Evolutionary conservation across 2,888 invertebrate genomes (phyloP), one percentile per base, ranked within the genome.

Genomic region (Dromius quadrimaculatus): DNA sequence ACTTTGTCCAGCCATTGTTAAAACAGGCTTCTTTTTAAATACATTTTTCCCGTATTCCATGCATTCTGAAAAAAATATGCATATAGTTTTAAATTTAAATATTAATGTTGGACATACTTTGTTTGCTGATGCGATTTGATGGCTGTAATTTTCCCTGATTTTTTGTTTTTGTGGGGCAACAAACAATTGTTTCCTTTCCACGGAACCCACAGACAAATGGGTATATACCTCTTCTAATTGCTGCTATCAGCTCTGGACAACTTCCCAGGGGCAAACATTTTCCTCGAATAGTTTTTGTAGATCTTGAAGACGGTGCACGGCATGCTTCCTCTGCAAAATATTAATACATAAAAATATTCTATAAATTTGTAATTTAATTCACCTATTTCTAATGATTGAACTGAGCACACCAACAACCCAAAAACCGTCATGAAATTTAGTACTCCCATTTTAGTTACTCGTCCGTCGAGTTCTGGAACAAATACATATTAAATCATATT

Each of bases 31-130:
- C 2, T 0, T 47, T 20, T 47, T 17, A 47, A 20, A 47, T 1
- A 47, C 47, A n/a, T 8, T 22, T n/a, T 19, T n/a, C 8, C 22
- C 47, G 20, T 47, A 47, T 47, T 47, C 23, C 9, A n/a, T 11
- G 20, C 47, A 47, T 47, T 47, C 47, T 47, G 20, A 19, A 47
- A 47, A 3, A 47, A 47, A 47, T 20, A 9, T 32, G 6, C 5
- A 20, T 47, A 20, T 38, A 6, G 15, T 38, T 19, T 19, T 47
- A 19, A 19, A 19, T 9, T 20, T 19, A 47, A n/a, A 2, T 19
- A 3, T 9, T 15, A 2, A 17, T 17, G 9, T 1, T 45, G 2
- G 15, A 17, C 6, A 11, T 23, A 47, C 41, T 41, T 41, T 41
- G 2, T 4, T 4, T 41, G 41, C 41, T 41, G 15, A 41, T 41